These are phyloP conservation scores for Apamea epomidion DNA, from an alignment of 2,888 invertebrate species.

Conservation along the genomic window DNA sequence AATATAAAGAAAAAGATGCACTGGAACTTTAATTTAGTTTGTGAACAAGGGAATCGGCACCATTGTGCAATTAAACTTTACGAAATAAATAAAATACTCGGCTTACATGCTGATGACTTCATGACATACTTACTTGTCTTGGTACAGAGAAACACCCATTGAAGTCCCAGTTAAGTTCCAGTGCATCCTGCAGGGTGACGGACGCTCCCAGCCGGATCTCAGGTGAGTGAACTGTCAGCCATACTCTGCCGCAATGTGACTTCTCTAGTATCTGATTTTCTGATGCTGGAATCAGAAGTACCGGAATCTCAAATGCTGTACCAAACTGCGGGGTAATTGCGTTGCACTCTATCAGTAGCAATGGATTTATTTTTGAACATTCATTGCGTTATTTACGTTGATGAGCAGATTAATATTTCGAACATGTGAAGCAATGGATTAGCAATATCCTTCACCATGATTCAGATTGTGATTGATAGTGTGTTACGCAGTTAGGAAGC, in stretches of 20 bases:
- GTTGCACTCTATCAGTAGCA: neutral
- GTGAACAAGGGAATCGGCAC: no score
- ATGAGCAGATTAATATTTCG: neutral
- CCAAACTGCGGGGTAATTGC: neutral
- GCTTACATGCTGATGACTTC: neutral
- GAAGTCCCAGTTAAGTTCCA: constrained; percentile 89
- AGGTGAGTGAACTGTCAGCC: constrained; percentile 87
- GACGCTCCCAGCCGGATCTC: constrained; percentile 71
- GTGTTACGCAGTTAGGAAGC: neutral
- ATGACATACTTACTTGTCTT: constrained; percentile 77
- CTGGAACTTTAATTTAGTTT: no score
- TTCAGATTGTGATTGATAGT: neutral
- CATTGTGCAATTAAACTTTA: no score
- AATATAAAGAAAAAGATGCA: no score
- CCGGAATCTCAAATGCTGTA: neutral
- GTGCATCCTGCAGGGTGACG: constrained; percentile 77
- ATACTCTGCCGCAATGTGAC: constrained; percentile 85
- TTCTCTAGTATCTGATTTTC: constrained; percentile 79
- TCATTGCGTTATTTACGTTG: neutral
- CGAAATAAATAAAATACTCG: no score
- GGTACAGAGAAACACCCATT: constrained; percentile 80
- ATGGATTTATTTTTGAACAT: neutral
- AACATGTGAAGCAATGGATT: neutral
- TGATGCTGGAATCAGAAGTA: constrained; percentile 66
- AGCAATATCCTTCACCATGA: neutral